A percentile compares a stretch with the other conserved stretches of the same genome.
phyloP scores from a whole-genome alignment of 2,888 invertebrate genomes.

The Spialia ferax region DNA sequence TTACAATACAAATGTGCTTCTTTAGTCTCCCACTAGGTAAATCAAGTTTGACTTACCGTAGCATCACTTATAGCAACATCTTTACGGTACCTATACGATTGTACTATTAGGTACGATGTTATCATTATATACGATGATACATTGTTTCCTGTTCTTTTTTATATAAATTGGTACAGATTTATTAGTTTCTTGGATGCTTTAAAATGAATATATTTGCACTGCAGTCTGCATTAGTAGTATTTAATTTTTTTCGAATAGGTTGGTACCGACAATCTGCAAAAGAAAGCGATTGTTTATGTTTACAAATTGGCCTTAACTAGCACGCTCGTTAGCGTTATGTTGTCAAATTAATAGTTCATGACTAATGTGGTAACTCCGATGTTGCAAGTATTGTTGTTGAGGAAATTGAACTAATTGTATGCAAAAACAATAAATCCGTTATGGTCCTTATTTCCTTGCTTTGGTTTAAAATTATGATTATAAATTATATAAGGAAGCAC shows the following conservation, averaged over 20 bases:
- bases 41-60: conserved; percentile 6
- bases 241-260: background rate
- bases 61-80: conserved; percentile 16
- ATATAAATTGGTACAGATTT: background rate
- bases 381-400: background rate
- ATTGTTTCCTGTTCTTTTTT: background rate
- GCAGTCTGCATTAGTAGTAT: too few species aligned
- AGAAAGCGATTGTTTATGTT: conserved; percentile 16
- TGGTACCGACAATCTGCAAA: too few species aligned
- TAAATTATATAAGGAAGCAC: too few species aligned
- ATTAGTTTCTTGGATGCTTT: too few species aligned
- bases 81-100: too few species aligned
- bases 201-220: too few species aligned
- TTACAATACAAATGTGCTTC: conserved; percentile 27
- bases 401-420: background rate
- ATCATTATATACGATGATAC: too few species aligned
- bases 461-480: background rate
- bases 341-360: conserved; percentile 23
- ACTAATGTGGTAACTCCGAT: conserved; percentile 6
- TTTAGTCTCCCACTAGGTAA: conserved; percentile 26
- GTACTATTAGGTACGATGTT: too few species aligned
- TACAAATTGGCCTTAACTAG: conserved; percentile 10
- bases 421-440: background rate
- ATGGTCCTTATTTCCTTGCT: background rate
- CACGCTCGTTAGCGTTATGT: conserved; percentile 29